A percentile compares a stretch with the other conserved stretches of the same genome.
Conservation (phyloP, 2,888 invertebrate genomes). For the Phania funesta region DNA sequence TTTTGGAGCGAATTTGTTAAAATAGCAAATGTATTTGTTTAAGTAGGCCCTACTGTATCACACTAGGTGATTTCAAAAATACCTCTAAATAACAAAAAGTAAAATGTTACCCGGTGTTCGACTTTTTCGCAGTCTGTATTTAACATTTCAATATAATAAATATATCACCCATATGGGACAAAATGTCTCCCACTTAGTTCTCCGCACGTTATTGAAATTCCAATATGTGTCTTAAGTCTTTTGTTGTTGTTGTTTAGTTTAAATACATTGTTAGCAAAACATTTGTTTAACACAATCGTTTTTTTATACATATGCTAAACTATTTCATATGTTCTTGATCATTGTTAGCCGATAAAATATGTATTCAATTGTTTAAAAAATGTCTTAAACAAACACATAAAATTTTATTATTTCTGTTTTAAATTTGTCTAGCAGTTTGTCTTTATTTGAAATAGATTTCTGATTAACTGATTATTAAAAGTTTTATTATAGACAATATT, state of each 20-base stretch:
- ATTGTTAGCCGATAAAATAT: conserved; percentile 19
- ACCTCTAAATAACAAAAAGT: too few species aligned
- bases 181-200: background rate
- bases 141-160: too few species aligned
- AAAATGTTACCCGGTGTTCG: too few species aligned
- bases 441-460: conserved; percentile 52
- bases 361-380: conserved; percentile 26
- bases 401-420: conserved; percentile 12
- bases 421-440: conserved; percentile 45
- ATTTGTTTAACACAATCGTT: conserved; percentile 20
- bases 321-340: conserved; percentile 33
- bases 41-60: too few species aligned
- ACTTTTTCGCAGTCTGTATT: too few species aligned
- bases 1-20: too few species aligned
- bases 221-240: conserved; percentile 33
- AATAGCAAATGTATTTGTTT: too few species aligned
- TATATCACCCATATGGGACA: too few species aligned
- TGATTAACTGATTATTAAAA: conserved; percentile 44
- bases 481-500: conserved; percentile 41
- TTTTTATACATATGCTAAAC: background rate
- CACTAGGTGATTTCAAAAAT: too few species aligned
- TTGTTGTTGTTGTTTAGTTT: background rate
- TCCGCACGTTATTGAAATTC: background rate
- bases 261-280: conserved; percentile 14
- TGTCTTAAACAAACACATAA: conserved; percentile 26